Conservation (phyloP, 2,888 invertebrate genomes). For the Fragum whitleyi region DNA sequence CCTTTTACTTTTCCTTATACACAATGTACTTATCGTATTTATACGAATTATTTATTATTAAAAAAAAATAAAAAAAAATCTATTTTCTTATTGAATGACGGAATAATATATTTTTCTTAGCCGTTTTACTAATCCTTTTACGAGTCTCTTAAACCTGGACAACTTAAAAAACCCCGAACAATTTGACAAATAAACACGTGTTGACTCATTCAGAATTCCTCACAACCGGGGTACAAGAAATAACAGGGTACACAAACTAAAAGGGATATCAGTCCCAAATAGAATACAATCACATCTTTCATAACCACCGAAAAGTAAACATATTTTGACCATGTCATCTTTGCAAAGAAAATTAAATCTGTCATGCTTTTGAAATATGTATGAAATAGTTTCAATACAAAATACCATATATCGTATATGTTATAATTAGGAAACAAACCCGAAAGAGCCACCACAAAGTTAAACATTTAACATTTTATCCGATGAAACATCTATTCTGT, state of each 20-base stretch:
- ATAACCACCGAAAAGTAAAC: background rate
- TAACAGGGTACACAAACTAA: background rate
- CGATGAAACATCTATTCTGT: no score
- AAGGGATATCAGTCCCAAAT: background rate
- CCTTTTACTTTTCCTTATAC: no score
- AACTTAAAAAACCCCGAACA: no score
- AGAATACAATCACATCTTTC: background rate
- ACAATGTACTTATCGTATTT: no score
- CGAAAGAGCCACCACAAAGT: background rate
- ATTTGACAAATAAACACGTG: no score
- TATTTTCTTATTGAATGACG: no score
- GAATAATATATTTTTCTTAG: no score
- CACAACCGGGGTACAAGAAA: background rate
- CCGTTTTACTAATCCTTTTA: no score
- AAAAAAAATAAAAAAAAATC: no score
- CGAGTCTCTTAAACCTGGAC: no score
- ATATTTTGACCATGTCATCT: conserved; percentile 4
- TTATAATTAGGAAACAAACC: background rate
- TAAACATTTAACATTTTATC: no score
- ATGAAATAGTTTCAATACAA: background rate
- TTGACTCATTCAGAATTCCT: background rate
- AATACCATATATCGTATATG: background rate
- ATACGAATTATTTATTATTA: no score
- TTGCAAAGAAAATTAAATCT: background rate
- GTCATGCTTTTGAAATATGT: background rate